These are phyloP conservation scores for Anoplopoma fimbria DNA, from an alignment of 2,113 vertebrate genomes.

Conservation along the genomic window DNA sequence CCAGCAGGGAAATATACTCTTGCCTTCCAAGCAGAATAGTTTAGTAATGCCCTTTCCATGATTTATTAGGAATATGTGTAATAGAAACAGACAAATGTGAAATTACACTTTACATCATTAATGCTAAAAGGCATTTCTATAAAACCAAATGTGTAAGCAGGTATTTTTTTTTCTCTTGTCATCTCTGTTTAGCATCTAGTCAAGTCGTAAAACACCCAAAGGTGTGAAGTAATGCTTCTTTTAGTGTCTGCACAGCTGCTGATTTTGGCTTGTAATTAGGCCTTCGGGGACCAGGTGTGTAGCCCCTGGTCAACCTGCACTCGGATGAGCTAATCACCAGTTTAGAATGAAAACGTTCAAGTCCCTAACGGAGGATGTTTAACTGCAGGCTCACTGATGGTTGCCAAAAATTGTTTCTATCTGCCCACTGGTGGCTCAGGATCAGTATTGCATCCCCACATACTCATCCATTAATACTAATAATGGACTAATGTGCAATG, in stretches of 20 bases:
- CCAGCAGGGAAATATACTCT: constrained; percentile 14
- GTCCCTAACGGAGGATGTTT: constrained; percentile 3
- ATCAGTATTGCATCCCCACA: constrained; percentile 51
- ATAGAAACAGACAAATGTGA: background rate
- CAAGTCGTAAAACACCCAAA: constrained; percentile 49
- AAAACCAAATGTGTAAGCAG: background rate
- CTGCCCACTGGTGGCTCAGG: constrained; percentile 76
- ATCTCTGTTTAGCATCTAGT: constrained; percentile 10
- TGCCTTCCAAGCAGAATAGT: background rate
- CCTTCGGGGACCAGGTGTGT: constrained; percentile 55
- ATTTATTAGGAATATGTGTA: background rate
- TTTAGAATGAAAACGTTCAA: constrained; percentile 8
- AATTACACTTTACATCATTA: background rate
- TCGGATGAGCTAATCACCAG: constrained; percentile 31
- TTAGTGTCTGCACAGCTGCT: constrained; percentile 54
- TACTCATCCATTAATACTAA: constrained; percentile 28
- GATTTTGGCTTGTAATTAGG: constrained; percentile 58
- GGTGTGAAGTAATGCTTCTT: constrained; percentile 54
- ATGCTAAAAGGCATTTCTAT: constrained; percentile 3
- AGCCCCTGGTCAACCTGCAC: constrained; percentile 33
- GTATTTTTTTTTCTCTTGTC: background rate
- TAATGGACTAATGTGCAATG: constrained; percentile 12
- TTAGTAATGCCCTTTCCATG: constrained; percentile 5
- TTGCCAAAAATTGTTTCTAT: constrained; percentile 48
- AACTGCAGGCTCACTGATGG: constrained; percentile 1